These are phyloP conservation scores for Vanessa atalanta DNA, from an alignment of 1,140 invertebrate genomes.

Conservation along the genomic window DNA sequence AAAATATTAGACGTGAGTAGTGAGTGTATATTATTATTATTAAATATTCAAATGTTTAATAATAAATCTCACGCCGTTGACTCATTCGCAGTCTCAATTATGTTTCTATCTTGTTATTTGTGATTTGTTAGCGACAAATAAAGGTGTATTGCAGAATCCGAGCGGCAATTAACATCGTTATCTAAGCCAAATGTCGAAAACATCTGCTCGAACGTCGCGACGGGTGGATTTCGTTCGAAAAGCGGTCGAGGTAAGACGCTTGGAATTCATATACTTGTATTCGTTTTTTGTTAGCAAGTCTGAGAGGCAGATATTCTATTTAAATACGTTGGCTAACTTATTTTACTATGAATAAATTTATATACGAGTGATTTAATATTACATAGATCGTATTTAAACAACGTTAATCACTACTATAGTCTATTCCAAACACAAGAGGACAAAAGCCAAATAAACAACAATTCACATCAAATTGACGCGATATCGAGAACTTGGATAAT, in stretches of 20 bases:
- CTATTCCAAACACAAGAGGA: no score
- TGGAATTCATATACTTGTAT: slow-evolving; percentile 8
- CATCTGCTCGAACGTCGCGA: slow-evolving; percentile 20
- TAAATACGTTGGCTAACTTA: neutral
- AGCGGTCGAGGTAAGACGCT: slow-evolving; percentile 26
- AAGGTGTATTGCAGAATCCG: slow-evolving; percentile 19
- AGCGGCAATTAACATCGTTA: slow-evolving; percentile 25
- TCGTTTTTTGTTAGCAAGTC: slow-evolving; percentile 16
- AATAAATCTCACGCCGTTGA: no score
- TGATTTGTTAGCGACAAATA: slow-evolving; percentile 17
- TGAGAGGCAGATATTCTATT: slow-evolving; percentile 5
- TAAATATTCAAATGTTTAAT: no score
- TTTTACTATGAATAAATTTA: neutral
- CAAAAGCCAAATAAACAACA: no score
- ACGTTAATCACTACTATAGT: no score
- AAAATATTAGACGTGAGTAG: no score
- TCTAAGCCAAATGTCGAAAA: slow-evolving; percentile 27
- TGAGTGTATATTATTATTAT: no score
- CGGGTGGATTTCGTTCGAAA: slow-evolving; percentile 17
- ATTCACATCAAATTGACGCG: no score
- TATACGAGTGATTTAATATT: neutral
- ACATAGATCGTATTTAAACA: no score
- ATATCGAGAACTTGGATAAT: no score
- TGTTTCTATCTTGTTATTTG: slow-evolving; percentile 1
- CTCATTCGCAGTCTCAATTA: neutral